Evolutionary conservation across 2,797 vertebrate species (phyloP), one percentile per base, ranked within the genome.

Genomic region (Glyptemys insculpta): DNA sequence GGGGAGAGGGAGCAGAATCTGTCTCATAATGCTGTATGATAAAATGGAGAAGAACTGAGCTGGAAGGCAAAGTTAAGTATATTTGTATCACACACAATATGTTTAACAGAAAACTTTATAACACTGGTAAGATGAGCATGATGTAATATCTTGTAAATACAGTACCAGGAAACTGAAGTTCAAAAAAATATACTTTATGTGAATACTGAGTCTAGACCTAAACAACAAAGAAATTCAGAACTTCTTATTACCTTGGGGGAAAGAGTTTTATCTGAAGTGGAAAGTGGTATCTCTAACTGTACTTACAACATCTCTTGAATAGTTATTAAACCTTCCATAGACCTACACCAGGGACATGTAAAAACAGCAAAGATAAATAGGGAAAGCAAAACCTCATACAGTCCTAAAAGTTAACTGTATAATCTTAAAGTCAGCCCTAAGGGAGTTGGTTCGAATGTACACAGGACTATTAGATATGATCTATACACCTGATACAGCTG

Each of bases 201-300:
- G 80, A 88, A 85, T 81, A 52, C 65, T 83, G 85, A 95, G 65
- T 83, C 78, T 57, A 56, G 37, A 81, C 78, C n/a, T 90, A 94
- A 86, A 91, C 83, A 94, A 89, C 21, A 78, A 92, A 88, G 59
- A 95, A 84, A 89, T 92, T 92, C 80, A 86, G 41, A 95, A 92
- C 74, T 79, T 92, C 54, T 52, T 59, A 78, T 90, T 94, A 76
- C 34, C 85, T 89, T 8, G 41, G 2, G 16, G 52, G 4, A 82
- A 80, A 25, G 68, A 85, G 92, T 84, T 93, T 90, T 94, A 79
- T 57, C 47, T 89, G n/a, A 57, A 86, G 44, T 83, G 68, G 79
- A 92, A 92, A 95, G 82, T 85, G 57, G 49, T 65, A 16, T 37
- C 81, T 94, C 92, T 90, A 88, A 87, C 15, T 83, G 34, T 37